A percentile compares a stretch with the other conserved stretches of the same genome.
phyloP scores from a whole-genome alignment of 2,113 vertebrate genomes.

The Chionis minor region DNA sequence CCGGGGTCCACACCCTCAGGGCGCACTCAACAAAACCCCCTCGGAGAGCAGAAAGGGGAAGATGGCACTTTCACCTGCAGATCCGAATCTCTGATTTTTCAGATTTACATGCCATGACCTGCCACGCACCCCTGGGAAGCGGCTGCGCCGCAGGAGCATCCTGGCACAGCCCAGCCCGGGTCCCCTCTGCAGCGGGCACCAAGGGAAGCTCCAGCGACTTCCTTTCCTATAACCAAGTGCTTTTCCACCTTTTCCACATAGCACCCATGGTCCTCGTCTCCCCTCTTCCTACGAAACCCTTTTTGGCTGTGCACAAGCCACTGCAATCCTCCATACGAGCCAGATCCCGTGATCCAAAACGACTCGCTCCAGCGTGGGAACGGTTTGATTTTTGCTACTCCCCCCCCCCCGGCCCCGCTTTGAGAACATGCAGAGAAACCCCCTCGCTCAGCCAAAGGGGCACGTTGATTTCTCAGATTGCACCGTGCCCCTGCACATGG shows the following conservation, averaged over 20 bases:
- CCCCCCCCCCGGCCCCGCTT: background rate
- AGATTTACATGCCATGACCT: background rate
- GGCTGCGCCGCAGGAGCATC: background rate
- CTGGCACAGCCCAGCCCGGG: background rate
- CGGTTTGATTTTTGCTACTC: background rate
- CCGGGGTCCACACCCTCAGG: accelerated
- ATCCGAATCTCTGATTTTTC: background rate
- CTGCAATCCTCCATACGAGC: accelerated
- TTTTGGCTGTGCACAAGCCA: accelerated
- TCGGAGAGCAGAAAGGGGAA: background rate
- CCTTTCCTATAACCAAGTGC: accelerated
- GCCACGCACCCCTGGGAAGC: background rate
- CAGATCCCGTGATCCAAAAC: accelerated
- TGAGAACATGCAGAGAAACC: background rate
- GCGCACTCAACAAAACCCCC: too few relatives aligned
- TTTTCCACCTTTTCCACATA: background rate
- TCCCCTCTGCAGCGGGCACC: background rate
- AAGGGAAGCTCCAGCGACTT: background rate
- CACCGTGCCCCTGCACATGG: accelerated
- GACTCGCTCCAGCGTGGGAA: accelerated
- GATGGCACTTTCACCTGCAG: accelerated
- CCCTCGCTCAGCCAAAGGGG: accelerated
- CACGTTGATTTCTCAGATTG: background rate
- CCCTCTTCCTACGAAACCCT: background rate
- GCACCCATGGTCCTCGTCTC: background rate